Evolutionary conservation across 2,113 vertebrate species (phyloP), one percentile per base, ranked within the genome.

Genomic region (Crotalus tigris): DNA sequence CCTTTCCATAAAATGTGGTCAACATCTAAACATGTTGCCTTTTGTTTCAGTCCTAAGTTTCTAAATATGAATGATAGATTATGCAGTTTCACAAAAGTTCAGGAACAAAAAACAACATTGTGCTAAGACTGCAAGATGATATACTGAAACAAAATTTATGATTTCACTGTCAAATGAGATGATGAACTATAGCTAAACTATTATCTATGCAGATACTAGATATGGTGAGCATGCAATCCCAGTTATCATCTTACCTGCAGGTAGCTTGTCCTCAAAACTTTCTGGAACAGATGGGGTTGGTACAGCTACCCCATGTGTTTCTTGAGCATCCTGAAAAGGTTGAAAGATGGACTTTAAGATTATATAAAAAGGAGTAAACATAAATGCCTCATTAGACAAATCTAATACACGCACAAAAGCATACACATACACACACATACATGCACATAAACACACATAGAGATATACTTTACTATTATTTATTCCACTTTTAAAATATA

Each of bases 231-330:
- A 7, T 39, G n/a, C 69, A 39, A 51, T 81, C 6, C 17, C 75
- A 39, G 39, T 58, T 49, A 29, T 17, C 21, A 57, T 81, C 97
- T 97, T 97, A 98, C 98, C 97, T 46, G 95, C 93, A 91, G 94
- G 44, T 92, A 95, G 92, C 93, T 98, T 98, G 58, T 97, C 97
- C 49, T 93, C 95, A 96, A 98, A 98, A 39, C 94, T 96, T 93
- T 97, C 95, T 87, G 98, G 98, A 90, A 98, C 97, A 0, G 97
- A 98, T 0, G 98, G 98, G 0, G 98, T 98, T 64, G 98, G 98
- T 85, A 98, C 98, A 54, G 98, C 97, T 93, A 98, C 96, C 9
- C 97, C 98, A 0, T 98, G 98, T 85, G 96, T 96, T 87, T 98
- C 98, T 33, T 98, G 97, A 64, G 97, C 96, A 24, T 96, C 97